phyloP scores from a whole-genome alignment of 2,888 invertebrate genomes.

The Drosophila putrida region DNA sequence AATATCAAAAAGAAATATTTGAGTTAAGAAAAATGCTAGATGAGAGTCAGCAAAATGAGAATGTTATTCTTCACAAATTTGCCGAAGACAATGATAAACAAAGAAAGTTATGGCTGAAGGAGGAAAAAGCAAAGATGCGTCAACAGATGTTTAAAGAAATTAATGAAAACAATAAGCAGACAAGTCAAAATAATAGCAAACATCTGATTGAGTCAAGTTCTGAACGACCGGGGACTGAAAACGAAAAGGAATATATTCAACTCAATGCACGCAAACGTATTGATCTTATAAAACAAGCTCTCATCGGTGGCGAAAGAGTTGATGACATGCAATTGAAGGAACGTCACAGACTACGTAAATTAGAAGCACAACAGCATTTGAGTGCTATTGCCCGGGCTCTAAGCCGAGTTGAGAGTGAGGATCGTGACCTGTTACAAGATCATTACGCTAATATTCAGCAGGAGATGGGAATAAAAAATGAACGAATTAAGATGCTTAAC shows the following conservation, averaged over 20 bases:
- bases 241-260: slow-evolving; percentile 59
- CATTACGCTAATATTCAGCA: slow-evolving; percentile 93
- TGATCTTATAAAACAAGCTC: slow-evolving; percentile 89
- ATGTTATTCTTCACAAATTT: slow-evolving; percentile 1
- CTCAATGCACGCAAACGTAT: slow-evolving; percentile 84
- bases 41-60: slow-evolving; percentile 49
- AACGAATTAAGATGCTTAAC: slow-evolving; percentile 88
- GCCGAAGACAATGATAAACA: slow-evolving; percentile 7
- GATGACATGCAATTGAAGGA: slow-evolving; percentile 91
- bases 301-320: slow-evolving; percentile 93
- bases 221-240: background rate
- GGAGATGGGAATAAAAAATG: slow-evolving; percentile 90
- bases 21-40: slow-evolving; percentile 86
- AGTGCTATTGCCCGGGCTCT: slow-evolving; percentile 87
- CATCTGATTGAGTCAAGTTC: background rate
- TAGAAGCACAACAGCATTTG: slow-evolving; percentile 89
- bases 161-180: slow-evolving; percentile 36
- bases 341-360: slow-evolving; percentile 88
- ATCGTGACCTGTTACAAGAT: slow-evolving; percentile 89
- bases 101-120: slow-evolving; percentile 81
- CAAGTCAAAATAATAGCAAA: background rate
- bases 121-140: slow-evolving; percentile 85
- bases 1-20: slow-evolving; percentile 94
- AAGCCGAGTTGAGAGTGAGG: slow-evolving; percentile 89
- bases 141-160: slow-evolving; percentile 83